These are phyloP conservation scores for Salvelinus alpinus DNA, from an alignment of 2,113 vertebrate species.

Conservation along the genomic window DNA sequence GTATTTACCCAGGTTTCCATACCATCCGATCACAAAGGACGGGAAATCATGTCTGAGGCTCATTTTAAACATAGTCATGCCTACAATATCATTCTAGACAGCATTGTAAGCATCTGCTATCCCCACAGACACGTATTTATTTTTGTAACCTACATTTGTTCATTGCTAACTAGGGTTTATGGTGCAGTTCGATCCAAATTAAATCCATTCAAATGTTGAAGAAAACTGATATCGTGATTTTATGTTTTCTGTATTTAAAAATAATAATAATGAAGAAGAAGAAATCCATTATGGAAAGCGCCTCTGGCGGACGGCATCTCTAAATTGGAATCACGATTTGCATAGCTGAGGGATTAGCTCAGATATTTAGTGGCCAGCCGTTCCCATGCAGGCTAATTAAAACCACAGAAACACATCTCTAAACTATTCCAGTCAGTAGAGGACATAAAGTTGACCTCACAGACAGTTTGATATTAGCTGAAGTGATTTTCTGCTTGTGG, in stretches of 20 bases:
- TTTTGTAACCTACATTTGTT: not conserved
- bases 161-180: not conserved
- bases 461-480: constrained; percentile 33
- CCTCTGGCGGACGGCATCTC: not conserved
- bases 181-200: not conserved
- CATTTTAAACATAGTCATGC: not conserved
- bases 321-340: constrained; percentile 31
- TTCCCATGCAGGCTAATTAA: constrained; percentile 42
- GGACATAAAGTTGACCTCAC: constrained; percentile 12
- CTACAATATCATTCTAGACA: not conserved
- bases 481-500: constrained; percentile 56
- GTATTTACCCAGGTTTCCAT: not conserved
- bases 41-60: not conserved
- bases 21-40: not conserved
- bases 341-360: constrained; percentile 34
- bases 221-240: not conserved
- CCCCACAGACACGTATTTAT: not conserved
- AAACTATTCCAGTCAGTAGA: not conserved
- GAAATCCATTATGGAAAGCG: not conserved
- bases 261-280: not conserved
- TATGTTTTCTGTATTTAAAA: not conserved
- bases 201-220: not conserved
- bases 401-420: constrained; percentile 34
- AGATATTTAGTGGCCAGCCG: constrained; percentile 15
- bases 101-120: not conserved